phyloP scores from a whole-genome alignment of 2,888 invertebrate genomes.

The Lapara coniferarum region DNA sequence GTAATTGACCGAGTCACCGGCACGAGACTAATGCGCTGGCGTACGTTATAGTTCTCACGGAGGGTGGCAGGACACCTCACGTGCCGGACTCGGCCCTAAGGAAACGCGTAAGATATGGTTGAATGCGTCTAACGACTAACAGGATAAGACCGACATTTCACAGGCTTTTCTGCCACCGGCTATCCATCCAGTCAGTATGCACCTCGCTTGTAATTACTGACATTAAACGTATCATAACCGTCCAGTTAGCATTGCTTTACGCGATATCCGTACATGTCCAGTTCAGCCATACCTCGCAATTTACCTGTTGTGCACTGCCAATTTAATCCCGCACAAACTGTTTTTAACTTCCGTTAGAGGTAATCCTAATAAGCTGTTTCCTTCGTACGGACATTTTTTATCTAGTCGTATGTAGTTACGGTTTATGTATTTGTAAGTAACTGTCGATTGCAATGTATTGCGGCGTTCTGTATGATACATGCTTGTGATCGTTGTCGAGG shows the following conservation, averaged over 20 bases:
- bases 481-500: constrained; percentile 13
- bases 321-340: constrained; percentile 21
- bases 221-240: constrained; percentile 4
- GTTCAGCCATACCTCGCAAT: constrained; percentile 7
- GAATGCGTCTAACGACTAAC: constrained; percentile 69
- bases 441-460: constrained; percentile 17
- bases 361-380: constrained; percentile 18
- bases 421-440: not conserved
- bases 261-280: not conserved
- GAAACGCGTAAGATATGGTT: constrained; percentile 73
- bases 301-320: constrained; percentile 12
- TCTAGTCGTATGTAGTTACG: not conserved
- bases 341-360: constrained; percentile 16
- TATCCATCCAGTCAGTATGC: not conserved
- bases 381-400: constrained; percentile 2
- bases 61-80: constrained; percentile 42
- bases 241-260: constrained; percentile 10
- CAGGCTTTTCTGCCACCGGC: constrained; percentile 11
- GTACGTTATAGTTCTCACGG: constrained; percentile 74
- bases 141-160: constrained; percentile 35
- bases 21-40: constrained; percentile 65
- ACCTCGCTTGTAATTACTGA: constrained; percentile 1
- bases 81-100: constrained; percentile 60
- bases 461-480: constrained; percentile 4
- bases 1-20: constrained; percentile 63